phyloP scores from a whole-genome alignment of 2,888 invertebrate species.

The Frankliniella fusca region DNA sequence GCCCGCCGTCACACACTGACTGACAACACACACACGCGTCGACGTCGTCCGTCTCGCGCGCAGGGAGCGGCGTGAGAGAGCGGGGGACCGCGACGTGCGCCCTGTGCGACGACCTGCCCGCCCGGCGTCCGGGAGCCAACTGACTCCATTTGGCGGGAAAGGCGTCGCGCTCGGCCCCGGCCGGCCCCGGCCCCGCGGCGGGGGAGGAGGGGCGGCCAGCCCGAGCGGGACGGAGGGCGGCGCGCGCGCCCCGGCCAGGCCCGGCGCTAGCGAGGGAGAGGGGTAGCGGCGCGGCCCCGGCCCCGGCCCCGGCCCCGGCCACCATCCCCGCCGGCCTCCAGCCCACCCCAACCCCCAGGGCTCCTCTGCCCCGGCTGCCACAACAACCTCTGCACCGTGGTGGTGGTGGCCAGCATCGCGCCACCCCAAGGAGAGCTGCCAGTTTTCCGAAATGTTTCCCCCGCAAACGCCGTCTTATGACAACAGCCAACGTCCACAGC shows the following conservation, averaged over 20 bases:
- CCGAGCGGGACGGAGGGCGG: too few species aligned
- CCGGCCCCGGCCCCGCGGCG: neutral
- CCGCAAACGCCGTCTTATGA: neutral
- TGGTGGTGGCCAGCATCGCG: neutral
- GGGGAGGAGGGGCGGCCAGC: neutral
- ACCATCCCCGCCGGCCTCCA: neutral
- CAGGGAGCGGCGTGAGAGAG: neutral
- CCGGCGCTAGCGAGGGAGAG: neutral
- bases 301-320: neutral
- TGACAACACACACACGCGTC: too few species aligned
- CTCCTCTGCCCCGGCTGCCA: neutral
- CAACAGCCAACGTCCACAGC: neutral
- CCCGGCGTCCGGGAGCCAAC: conserved; percentile 12
- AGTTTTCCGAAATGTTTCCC: neutral
- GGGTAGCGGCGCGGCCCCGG: neutral
- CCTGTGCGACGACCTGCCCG: neutral
- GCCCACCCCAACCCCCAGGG: neutral
- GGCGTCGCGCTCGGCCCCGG: neutral
- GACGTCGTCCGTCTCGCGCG: too few species aligned
- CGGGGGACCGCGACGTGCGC: neutral
- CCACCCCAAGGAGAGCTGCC: conserved; percentile 6
- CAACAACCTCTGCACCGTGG: neutral
- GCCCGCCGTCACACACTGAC: too few species aligned
- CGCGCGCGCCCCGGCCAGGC: too few species aligned
- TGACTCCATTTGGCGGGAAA: conserved; percentile 14